Evolutionary conservation across 2,113 vertebrate genomes (phyloP), one percentile per base, ranked within the genome.

Genomic region (Calyptomena viridis): DNA sequence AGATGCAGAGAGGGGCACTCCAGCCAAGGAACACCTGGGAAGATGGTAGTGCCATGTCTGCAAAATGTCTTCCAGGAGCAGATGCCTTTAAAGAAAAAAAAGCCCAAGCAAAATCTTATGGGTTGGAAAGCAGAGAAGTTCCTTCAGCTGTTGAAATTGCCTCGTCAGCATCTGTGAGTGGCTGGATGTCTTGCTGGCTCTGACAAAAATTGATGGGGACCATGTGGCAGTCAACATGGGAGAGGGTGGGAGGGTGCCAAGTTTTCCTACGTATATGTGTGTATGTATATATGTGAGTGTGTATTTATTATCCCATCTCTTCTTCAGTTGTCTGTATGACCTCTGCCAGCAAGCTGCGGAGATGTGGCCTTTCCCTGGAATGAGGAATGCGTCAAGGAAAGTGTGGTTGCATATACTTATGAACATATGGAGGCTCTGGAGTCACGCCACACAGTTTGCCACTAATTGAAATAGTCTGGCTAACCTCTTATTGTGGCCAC

Each of bases 181-280:
- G 83, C n/a, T 93, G 93, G 79, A 92, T 94, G 79, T 76, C 87
- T 85, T 80, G 84, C 90, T 92, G 78, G 88, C 85, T 97, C 85
- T 92, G 83, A 94, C 88, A 95, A 88, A 96, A 96, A 97, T 94
- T 96, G 94, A 96, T 96, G 93, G 85, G 93, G 94, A 94, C 95
- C 96, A 96, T 94, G 95, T 97, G 95, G 94, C 90, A 90, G 88
- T 80, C 85, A 93, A 96, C 85, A 94, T 9, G 88, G 96, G 92
- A 95, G 83, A 94, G 93, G 73, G 90, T 75, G 94, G 83, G 90
- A 78, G n/a, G 56, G 69, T 80, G 93, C 95, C 94, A 95, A 90
- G 58, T 71, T 84, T 90, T 94, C 82, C 93, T 90, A n/a, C 6
- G 59, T 97, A 37, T 95, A 83, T 89, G 55, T 93, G 74, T 95